Base-by-base conservation (phyloP, 2,888 invertebrate genomes). In the Schizotus pectinicornis region DNA sequence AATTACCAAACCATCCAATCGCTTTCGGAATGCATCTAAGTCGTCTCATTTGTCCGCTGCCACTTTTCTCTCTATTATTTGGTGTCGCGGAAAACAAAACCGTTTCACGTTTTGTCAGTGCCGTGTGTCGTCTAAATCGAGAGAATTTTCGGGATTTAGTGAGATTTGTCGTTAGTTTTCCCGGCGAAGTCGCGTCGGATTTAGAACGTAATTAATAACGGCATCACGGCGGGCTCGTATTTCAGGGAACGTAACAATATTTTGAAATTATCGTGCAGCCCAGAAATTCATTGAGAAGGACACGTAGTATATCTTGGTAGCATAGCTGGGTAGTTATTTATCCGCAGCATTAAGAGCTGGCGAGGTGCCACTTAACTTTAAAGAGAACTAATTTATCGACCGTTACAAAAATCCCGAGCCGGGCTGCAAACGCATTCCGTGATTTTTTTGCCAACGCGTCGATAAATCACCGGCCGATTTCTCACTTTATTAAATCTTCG, bases 401-500 rank as follows among this genome's bases (percentile, higher is more conserved):
- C 70, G 70, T 70, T 67, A 72, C 72, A 70, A 72, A 71, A 72
- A 71, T 71, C 58, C 54, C 45, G 30, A 64, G 63, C 54, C 42
- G 64, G 70, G 68, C 65, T 64, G 69, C 66, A 64, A 70, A 69
- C 66, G 65, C 71, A 68, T 72, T 71, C 69, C 62, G 39, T 42
- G 43, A 54, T 51, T 63, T 60, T 59, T 61, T 56, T 42, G 47
- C 49, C 43, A 35, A 41, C 39, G 36, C 39, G 12, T 31, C 48
- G 61, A 75, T 77, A 77, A 77, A 77, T 77, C 74, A 75, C 70
- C 55, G 62, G 73, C 70, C 74, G 75, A 77, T 77, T 77, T 76
- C 76, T 77, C 75, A 76, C 75, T 76, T 77, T 77, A 77, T 77
- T 77, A 77, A 77, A 77, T 76, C 75, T 76, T 74, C 70, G 72